Evolutionary conservation across 2,888 invertebrate species (phyloP).

Genomic region (Catocala sponsa): DNA sequence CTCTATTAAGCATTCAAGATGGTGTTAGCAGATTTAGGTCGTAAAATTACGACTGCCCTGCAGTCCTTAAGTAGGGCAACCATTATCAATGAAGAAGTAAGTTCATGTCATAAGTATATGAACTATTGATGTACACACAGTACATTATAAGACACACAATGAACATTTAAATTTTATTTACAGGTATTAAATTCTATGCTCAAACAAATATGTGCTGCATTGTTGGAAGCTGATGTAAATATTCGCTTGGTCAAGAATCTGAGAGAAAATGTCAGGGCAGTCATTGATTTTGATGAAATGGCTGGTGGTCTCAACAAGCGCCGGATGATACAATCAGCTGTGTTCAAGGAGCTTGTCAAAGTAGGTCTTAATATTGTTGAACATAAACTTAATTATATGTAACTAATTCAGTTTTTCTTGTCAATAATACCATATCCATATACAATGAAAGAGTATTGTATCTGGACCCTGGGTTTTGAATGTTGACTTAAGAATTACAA

Average conservation of each 20-base stretch:
- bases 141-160: neutral
- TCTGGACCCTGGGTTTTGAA: no score
- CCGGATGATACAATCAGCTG: constrained; percentile 99
- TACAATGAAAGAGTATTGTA: no score
- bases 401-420: no score
- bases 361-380: constrained; percentile 75
- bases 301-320: constrained; percentile 99
- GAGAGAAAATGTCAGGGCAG: constrained; percentile 98
- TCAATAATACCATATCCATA: no score
- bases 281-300: constrained; percentile 99
- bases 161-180: constrained; percentile 49
- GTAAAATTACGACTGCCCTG: constrained; percentile 99
- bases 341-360: constrained; percentile 99
- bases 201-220: constrained; percentile 98
- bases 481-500: no score
- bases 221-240: constrained; percentile 99
- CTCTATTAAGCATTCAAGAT: constrained; percentile 87
- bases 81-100: constrained; percentile 98
- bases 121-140: constrained; percentile 8
- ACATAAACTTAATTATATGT: no score
- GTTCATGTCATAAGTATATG: constrained; percentile 8
- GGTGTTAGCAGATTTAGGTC: constrained; percentile 99
- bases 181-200: constrained; percentile 99
- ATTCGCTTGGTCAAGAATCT: constrained; percentile 98
- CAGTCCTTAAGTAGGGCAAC: constrained; percentile 99